Evolutionary conservation across 2,888 invertebrate species (phyloP), one percentile per base, ranked within the genome.

Genomic region (Hypomecis atomaria): DNA sequence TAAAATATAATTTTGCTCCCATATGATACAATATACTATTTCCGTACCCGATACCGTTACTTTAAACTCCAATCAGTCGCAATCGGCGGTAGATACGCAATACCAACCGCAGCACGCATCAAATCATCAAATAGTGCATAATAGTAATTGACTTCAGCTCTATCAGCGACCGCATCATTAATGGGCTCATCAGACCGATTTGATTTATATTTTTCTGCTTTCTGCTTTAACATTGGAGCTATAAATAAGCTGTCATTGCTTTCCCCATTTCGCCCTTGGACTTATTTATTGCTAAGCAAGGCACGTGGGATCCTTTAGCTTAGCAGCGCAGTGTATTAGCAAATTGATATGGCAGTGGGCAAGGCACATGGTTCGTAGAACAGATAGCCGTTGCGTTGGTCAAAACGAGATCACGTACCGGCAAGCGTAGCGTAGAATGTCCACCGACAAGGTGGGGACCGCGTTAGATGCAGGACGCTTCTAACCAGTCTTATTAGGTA

Each of bases 191-290:
- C 66, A 67, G 69, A 69, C 66, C 70, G 61, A 68, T 74, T 70
- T 71, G 66, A 73, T 75, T 78, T 79, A 72, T 71, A 67, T 74
- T 71, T 76, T 79, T 73, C 71, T 75, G 75, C 71, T 79, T 74
- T 75, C 70, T 72, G 79, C 73, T 57, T 71, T 65, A 61, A 66
- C 62, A 74, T 67, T 66, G 66, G 53, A 70, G 68, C 67, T 59
- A 59, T 64, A 73, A 74, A 74, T 66, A 67, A 68, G 67, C 69
- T 69, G 59, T 66, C 68, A 70, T 68, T 58, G 68, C 67, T 66
- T 72, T 71, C 67, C 67, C 61, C 11, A 5, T 48, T 43, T 59
- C 59, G 52, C 56, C 65, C 45, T 52, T 37, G 34, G 50, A 64
- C 56, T 65, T 62, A 56, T 62, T 67, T 60, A 64, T 67, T 42